These are phyloP conservation scores for Orcinus orca DNA, from an alignment of 2,113 vertebrate genomes.

Conservation along the genomic window DNA sequence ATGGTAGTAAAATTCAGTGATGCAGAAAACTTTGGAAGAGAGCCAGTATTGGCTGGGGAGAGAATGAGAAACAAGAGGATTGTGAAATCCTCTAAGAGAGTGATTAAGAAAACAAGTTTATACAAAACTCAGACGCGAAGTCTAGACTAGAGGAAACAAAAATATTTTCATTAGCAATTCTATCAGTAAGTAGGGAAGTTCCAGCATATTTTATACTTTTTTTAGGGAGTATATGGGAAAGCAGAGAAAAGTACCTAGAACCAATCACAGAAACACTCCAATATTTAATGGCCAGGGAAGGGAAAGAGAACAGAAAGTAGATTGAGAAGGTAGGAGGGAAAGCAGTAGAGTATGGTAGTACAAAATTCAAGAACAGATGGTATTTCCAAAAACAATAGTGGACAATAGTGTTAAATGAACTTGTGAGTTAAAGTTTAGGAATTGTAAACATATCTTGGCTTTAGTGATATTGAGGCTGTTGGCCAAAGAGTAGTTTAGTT, in stretches of 20 bases:
- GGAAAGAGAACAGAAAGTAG: not conserved
- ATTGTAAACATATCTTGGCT: not conserved
- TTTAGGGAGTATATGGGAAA: not conserved
- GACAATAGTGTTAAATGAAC: not conserved
- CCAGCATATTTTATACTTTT: not conserved
- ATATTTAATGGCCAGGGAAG: not conserved
- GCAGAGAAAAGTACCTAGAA: not conserved
- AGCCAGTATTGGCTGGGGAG: not conserved
- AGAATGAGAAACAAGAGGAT: not conserved
- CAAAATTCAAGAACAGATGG: not conserved
- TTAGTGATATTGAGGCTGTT: not conserved
- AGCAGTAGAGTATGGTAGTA: not conserved
- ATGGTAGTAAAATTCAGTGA: not conserved
- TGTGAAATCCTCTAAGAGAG: not conserved
- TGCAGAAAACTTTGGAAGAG: not conserved
- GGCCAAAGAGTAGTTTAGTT: not conserved
- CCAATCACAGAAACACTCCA: not conserved
- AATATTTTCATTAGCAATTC: not conserved
- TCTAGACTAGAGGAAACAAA: not conserved
- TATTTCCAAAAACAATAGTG: not conserved
- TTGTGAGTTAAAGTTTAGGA: not conserved
- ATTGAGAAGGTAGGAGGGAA: not conserved
- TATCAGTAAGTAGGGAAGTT: not conserved
- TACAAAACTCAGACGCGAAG: not conserved
- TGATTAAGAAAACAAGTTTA: not conserved